phyloP scores from a whole-genome alignment of 2,888 invertebrate genomes.

The Drosophila mimica region DNA sequence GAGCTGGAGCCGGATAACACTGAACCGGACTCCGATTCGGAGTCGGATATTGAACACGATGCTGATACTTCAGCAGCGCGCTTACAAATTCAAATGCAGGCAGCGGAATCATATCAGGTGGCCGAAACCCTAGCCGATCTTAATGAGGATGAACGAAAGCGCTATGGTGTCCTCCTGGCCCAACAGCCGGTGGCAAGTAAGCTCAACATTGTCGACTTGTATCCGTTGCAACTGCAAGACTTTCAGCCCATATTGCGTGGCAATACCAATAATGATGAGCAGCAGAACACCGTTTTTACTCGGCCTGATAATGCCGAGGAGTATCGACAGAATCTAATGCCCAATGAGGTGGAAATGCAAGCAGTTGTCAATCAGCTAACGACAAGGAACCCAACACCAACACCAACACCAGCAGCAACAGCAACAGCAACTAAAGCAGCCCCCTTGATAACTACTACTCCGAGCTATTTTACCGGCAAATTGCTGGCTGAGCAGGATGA shows the following conservation, averaged over 20 bases:
- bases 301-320: constrained; percentile 56
- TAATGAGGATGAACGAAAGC: constrained; percentile 61
- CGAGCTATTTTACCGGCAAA: constrained; percentile 82
- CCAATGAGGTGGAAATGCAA: constrained; percentile 70
- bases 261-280: constrained; percentile 69
- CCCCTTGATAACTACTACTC: constrained; percentile 31
- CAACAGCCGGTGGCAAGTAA: constrained; percentile 74
- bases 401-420: background rate
- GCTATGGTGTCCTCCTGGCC: constrained; percentile 58
- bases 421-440: constrained; percentile 24
- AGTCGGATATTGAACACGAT: background rate
- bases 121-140: constrained; percentile 69
- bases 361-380: constrained; percentile 17
- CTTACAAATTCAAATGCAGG: constrained; percentile 73
- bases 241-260: constrained; percentile 68
- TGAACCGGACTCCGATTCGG: constrained; percentile 1
- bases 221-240: constrained; percentile 83
- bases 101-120: constrained; percentile 73
- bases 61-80: constrained; percentile 23
- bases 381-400: constrained; percentile 2
- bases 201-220: constrained; percentile 83
- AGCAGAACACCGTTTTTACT: constrained; percentile 74
- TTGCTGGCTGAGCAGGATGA: constrained; percentile 84
- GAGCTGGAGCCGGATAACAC: constrained; percentile 9
- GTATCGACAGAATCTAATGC: constrained; percentile 75